Evolutionary conservation across 2,888 invertebrate genomes (phyloP).

Genomic region (Phrixothrix hirtus): DNA sequence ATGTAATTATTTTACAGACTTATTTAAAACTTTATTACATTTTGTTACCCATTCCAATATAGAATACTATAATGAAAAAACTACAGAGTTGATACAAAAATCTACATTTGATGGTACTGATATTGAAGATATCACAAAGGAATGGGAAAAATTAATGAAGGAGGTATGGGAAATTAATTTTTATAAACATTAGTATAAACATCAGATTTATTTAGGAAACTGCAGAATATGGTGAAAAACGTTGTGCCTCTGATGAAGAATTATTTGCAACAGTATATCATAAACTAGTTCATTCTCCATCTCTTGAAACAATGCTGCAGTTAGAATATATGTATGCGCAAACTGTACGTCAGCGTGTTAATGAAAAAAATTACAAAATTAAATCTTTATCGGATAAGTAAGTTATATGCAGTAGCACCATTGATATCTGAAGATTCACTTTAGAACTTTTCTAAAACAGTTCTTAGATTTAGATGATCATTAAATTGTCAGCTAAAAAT

Average conservation of each 20-base stretch:
- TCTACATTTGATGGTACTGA: constrained; percentile 67
- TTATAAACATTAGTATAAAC: constrained; percentile 1
- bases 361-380: constrained; percentile 74
- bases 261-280: constrained; percentile 86
- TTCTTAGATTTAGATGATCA: no score
- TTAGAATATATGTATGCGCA: constrained; percentile 86
- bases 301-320: constrained; percentile 83
- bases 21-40: constrained; percentile 27
- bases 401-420: constrained; percentile 14
- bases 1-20: constrained; percentile 56
- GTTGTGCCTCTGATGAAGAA: constrained; percentile 82
- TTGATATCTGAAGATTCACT: constrained; percentile 7
- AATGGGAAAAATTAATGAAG: constrained; percentile 79
- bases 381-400: constrained; percentile 68
- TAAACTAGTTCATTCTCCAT: constrained; percentile 65
- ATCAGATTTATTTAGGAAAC: constrained; percentile 66
- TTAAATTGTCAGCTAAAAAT: no score
- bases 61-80: constrained; percentile 68
- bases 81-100: constrained; percentile 64
- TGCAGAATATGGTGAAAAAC: constrained; percentile 79
- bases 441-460: no score
- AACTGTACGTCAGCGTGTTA: constrained; percentile 72
- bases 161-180: no score
- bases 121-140: constrained; percentile 74
- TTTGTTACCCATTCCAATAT: constrained; percentile 71